Evolutionary conservation across 2,113 vertebrate species (phyloP), one percentile per base, ranked within the genome.

Genomic region (Oriolus oriolus): DNA sequence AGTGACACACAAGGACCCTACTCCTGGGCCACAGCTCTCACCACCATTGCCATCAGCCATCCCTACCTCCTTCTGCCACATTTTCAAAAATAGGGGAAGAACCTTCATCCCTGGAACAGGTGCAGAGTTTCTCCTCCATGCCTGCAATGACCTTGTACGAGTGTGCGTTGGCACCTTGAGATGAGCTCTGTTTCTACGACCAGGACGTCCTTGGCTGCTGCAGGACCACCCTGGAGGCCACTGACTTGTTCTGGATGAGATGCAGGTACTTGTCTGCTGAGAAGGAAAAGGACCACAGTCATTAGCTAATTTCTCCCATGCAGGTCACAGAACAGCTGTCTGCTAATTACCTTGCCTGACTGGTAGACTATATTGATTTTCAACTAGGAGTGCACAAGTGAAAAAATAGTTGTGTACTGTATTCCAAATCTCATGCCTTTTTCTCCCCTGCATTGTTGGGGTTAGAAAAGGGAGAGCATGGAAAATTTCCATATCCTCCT

Each of bases 291-390:
- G 26, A 47, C 47, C 11, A 2, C 22, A 35, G 47, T 49, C 44
- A 81, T 80, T 59, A 88, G 54, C 61, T 93, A 63, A 64, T 93
- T 86, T 74, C 56, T 78, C 35, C 83, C 49, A 18, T 1, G 15
- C 16, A 75, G 53, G 47, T 91, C 64, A 70, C 75, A 94, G 60
- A 93, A 68, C 92, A 92, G 44, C 82, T 96, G 87, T 37, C 65
- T 84, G 42, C 24, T 74, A 90, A 93, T 95, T 88, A 80, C 42
- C 35, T 93, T 70, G 39, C 50, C 39, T 69, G 33, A 68, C 28
- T 84, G 35, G 37, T 66, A 57, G 41, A 24, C 54, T 69, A 69
- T 83, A 80, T 31, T 47, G 42, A 76, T 89, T 91, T 82, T 68
- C 47, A 89, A 42, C 22, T 19, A 35, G 42, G 27, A 83, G 30